These are phyloP conservation scores for Gallinago media DNA, from an alignment of 2,113 vertebrate species.

Conservation along the genomic window DNA sequence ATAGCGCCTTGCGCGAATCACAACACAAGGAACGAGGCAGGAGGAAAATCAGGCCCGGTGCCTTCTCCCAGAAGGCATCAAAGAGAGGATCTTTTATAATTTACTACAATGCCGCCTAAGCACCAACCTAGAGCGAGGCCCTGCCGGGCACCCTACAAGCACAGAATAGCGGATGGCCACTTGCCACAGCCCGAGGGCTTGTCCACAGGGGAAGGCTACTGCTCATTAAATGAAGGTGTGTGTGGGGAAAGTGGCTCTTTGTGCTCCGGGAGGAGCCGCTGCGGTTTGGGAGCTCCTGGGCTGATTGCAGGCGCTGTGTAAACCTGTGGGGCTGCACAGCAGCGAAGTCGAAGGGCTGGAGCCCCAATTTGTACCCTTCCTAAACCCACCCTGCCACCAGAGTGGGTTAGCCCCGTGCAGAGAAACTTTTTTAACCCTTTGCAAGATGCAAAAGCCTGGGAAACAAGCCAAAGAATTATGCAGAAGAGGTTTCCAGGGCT, in stretches of 20 bases:
- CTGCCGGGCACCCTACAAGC: constrained; percentile 22
- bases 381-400: neutral
- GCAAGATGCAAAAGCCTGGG: neutral
- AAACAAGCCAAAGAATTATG: neutral
- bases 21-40: neutral
- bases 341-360: neutral
- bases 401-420: neutral
- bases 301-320: neutral
- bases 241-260: neutral
- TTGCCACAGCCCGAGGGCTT: neutral
- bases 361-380: neutral
- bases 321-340: neutral
- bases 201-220: neutral
- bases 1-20: neutral
- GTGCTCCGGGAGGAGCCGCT: fast-evolving
- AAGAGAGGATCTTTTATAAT: constrained; percentile 56
- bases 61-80: constrained; percentile 39
- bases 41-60: neutral
- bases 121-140: neutral
- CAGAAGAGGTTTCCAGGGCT: neutral
- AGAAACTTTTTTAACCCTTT: neutral
- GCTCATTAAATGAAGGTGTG: constrained; percentile 35
- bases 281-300: neutral
- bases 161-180: neutral
- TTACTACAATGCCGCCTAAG: constrained; percentile 19